Conservation (phyloP, 2,888 invertebrate species). For the Euproctis similis region DNA sequence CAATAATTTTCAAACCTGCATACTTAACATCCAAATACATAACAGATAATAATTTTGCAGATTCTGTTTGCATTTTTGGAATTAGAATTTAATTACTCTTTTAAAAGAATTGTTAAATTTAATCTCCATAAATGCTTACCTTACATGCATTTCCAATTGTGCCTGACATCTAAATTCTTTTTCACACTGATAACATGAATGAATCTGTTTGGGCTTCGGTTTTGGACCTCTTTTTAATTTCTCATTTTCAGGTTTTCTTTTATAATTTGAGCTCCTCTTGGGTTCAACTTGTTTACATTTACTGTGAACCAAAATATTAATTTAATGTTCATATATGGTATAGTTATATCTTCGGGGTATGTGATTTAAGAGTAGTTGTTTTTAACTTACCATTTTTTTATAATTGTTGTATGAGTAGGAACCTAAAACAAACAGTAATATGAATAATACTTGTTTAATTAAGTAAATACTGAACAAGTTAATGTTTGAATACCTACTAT, state of each 20-base stretch:
- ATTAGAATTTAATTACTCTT: no score
- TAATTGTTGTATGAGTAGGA: constrained; percentile 43
- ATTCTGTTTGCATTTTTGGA: no score
- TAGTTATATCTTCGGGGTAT: no score
- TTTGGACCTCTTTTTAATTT: constrained; percentile 77
- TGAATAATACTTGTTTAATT: not conserved
- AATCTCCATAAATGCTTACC: constrained; percentile 42
- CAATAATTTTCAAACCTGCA: no score
- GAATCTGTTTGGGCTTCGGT: constrained; percentile 73
- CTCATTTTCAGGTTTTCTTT: constrained; percentile 73
- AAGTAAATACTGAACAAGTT: not conserved
- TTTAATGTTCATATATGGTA: no score
- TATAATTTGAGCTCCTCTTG: constrained; percentile 63
- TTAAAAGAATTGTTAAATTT: no score
- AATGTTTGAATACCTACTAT: constrained; percentile 34
- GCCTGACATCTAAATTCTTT: constrained; percentile 78
- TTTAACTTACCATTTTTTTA: constrained; percentile 58
- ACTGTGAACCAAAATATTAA: no score
- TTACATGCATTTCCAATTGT: constrained; percentile 77
- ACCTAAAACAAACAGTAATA: constrained; percentile 32
- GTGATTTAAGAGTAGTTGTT: no score
- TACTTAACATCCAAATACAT: no score
- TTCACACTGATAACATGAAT: constrained; percentile 75
- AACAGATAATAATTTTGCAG: not conserved
- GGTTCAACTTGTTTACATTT: constrained; percentile 46